Conservation (phyloP, 2,888 invertebrate species). For the Cactoblastis cactorum region DNA sequence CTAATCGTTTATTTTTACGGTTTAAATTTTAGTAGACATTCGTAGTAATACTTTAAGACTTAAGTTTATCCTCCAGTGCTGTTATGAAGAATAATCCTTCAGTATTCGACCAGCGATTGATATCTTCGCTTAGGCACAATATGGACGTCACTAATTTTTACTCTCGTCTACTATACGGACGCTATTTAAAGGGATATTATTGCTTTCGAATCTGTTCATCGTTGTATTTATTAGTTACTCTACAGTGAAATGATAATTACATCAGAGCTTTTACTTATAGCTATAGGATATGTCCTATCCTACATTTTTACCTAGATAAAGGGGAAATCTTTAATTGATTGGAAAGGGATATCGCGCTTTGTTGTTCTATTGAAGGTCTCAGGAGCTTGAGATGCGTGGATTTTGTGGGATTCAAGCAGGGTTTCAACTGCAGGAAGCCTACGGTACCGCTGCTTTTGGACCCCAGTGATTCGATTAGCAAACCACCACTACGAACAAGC, state of each 20-base stretch:
- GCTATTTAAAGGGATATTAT: slow-evolving; percentile 1
- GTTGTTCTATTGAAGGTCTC: neutral
- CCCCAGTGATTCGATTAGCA: slow-evolving; percentile 4
- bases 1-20: neutral
- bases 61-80: neutral
- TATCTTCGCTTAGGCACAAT: slow-evolving; percentile 9
- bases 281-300: neutral
- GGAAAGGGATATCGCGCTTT: neutral
- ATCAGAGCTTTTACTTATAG: neutral
- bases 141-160: slow-evolving; percentile 9
- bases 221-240: slow-evolving; percentile 2
- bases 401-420: neutral
- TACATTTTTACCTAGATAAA: neutral
- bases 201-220: slow-evolving; percentile 6
- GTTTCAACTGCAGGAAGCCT: neutral
- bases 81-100: no score
- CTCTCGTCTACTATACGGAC: neutral
- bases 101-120: neutral
- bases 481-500: slow-evolving; percentile 5
- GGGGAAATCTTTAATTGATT: neutral
- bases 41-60: neutral
- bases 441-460: neutral
- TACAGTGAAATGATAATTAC: neutral
- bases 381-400: neutral
- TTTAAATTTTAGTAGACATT: neutral